A percentile compares a stretch with the other conserved stretches of the same genome.
Evolutionary conservation across 2,113 vertebrate species (phyloP).

Genomic region (Thomomys bottae): DNA sequence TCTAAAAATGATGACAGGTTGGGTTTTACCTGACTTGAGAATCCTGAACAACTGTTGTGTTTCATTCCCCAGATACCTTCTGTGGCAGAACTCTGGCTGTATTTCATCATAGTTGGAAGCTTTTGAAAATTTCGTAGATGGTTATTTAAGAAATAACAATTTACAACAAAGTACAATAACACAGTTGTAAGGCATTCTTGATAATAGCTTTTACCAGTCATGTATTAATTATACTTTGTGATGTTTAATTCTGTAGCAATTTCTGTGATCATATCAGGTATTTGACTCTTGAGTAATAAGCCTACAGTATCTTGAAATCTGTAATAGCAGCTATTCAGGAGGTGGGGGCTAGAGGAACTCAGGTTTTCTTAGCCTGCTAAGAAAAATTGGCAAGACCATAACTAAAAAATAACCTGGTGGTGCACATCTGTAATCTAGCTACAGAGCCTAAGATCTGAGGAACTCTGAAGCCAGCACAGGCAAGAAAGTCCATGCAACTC

Average conservation of each 20-base stretch:
- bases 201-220: background rate
- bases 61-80: constrained; percentile 3
- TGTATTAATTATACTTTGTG: background rate
- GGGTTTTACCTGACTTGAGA: background rate
- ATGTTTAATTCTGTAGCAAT: background rate
- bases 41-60: background rate
- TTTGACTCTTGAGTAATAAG: background rate
- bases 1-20: background rate
- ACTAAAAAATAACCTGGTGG: too few relatives aligned
- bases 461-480: too few relatives aligned
- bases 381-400: too few relatives aligned
- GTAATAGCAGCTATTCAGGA: too few relatives aligned
- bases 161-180: background rate
- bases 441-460: too few relatives aligned
- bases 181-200: background rate
- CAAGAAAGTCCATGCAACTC: too few relatives aligned
- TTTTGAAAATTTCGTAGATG: background rate
- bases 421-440: too few relatives aligned
- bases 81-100: background rate
- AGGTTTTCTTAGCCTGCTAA: too few relatives aligned
- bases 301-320: too few relatives aligned
- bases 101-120: background rate
- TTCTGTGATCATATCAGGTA: background rate
- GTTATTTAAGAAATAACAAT: constrained; percentile 3
- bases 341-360: too few relatives aligned